A percentile compares a stretch with the other conserved stretches of the same genome.
These are phyloP conservation scores for Sinohyriopsis cumingii DNA, from an alignment of 2,888 invertebrate species.

Conservation along the genomic window DNA sequence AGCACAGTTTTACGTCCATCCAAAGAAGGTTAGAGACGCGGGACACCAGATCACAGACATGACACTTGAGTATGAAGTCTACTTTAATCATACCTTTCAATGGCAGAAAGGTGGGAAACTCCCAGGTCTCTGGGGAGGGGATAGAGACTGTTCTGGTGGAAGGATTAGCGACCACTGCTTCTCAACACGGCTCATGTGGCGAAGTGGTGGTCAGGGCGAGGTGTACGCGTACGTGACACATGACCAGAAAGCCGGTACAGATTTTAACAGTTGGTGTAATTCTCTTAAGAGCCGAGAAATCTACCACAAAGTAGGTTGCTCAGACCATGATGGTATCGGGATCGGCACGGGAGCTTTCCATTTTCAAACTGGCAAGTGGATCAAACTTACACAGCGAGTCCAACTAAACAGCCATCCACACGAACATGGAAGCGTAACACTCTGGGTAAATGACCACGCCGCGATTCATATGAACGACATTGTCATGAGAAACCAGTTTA, in stretches of 20 bases:
- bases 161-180: constrained; percentile 46
- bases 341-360: constrained; percentile 27
- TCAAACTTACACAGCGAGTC: constrained; percentile 45
- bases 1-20: constrained; percentile 33
- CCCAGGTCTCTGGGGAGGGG: constrained; percentile 49
- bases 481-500: constrained; percentile 31
- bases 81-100: constrained; percentile 24
- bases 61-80: constrained; percentile 39
- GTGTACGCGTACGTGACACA: constrained; percentile 55
- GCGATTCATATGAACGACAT: constrained; percentile 32
- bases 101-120: constrained; percentile 49
- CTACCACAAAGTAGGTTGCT: constrained; percentile 12
- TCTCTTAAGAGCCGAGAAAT: neutral
- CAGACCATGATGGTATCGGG: constrained; percentile 12
- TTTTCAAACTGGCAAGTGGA: constrained; percentile 38
- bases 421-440: constrained; percentile 39
- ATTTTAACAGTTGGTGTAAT: constrained; percentile 14
- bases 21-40: constrained; percentile 13
- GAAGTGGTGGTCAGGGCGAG: constrained; percentile 51
- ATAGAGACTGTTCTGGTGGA: constrained; percentile 47
- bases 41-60: constrained; percentile 8
- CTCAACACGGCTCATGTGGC: constrained; percentile 58
- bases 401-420: constrained; percentile 44
- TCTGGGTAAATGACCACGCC: constrained; percentile 40
- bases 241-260: constrained; percentile 13